phyloP scores from a whole-genome alignment of 2,113 vertebrate genomes.

The Thoracochromis brauschi region DNA sequence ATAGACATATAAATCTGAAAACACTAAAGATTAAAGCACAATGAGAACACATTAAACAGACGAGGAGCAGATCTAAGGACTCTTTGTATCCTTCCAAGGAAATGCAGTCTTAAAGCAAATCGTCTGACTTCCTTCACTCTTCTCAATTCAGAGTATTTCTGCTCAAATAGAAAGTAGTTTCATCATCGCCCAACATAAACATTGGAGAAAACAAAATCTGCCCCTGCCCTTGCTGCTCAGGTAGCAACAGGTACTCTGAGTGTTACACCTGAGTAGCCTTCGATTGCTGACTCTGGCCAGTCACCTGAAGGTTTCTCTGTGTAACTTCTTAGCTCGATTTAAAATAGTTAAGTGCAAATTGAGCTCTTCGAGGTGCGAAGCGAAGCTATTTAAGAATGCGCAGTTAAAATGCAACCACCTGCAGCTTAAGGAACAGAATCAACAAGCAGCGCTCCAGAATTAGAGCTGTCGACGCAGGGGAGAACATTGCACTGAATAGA shows the following conservation, averaged over 20 bases:
- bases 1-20: not conserved
- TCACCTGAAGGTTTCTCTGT: not conserved
- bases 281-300: not conserved
- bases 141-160: not conserved
- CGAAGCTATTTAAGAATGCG: constrained; percentile 15
- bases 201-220: rapidly evolving
- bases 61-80: not conserved
- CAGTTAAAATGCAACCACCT: constrained; percentile 8
- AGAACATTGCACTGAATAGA: constrained; percentile 40
- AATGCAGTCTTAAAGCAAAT: not conserved
- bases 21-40: not conserved
- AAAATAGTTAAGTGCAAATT: constrained; percentile 23
- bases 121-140: not conserved
- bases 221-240: not conserved
- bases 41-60: not conserved
- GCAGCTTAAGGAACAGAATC: constrained; percentile 26
- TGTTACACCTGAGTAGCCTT: not conserved
- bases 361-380: constrained; percentile 15
- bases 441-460: constrained; percentile 31
- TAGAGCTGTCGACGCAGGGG: constrained; percentile 24
- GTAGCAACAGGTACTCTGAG: not conserved
- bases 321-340: not conserved
- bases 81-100: not conserved
- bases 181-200: not conserved
- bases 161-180: not conserved